Evolutionary conservation across 2,797 vertebrate species (phyloP), one percentile per base, ranked within the genome.

Genomic region (Octomys mimax): DNA sequence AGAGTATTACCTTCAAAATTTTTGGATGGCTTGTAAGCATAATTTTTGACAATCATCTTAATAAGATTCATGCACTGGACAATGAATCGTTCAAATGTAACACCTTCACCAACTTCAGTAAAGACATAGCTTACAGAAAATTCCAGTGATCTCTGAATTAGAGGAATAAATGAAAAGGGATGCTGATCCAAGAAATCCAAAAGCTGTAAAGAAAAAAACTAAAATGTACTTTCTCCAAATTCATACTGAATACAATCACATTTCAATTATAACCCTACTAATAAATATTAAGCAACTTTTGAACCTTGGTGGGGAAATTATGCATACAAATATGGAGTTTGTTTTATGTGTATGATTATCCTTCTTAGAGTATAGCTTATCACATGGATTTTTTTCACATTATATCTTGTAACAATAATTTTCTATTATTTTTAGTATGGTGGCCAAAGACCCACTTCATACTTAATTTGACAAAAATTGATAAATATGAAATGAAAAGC

Each of bases 61-160:
- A 99, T 99, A 97, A 99, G 99, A 98, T 99, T 99, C 99, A 99
- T 99, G 98, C 99, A 99, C 57, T 99, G 99, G 88, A 99, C 99
- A 96, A 99, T 99, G 98, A 99, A 99, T 89, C 99, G 99, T 78
- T 99, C 99, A 98, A 99, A 99, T 36, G 99, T 99, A 93, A 99
- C 98, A 75, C 99, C 99, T 97, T 99, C 99, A 39, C 99, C 99
- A 54, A 98, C 99, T 79, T 99, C 99, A 26, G 99, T 99, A 98
- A 99, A 99, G 93, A 99, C 99, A 92, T 99, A 99, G 99, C 99
- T 99, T 97, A 99, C 99, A 11, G 99, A 99, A 97, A 99, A 99
- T 97, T 99, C 99, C 98, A 99, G 95, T 7, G 99, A 99, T 59
- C 99, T 98, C 98, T 99, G 99, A 98, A 99, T 99, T 93, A 99